These are phyloP conservation scores for Ammodramus savannarum DNA, from an alignment of 2,113 vertebrate species.

Conservation along the genomic window DNA sequence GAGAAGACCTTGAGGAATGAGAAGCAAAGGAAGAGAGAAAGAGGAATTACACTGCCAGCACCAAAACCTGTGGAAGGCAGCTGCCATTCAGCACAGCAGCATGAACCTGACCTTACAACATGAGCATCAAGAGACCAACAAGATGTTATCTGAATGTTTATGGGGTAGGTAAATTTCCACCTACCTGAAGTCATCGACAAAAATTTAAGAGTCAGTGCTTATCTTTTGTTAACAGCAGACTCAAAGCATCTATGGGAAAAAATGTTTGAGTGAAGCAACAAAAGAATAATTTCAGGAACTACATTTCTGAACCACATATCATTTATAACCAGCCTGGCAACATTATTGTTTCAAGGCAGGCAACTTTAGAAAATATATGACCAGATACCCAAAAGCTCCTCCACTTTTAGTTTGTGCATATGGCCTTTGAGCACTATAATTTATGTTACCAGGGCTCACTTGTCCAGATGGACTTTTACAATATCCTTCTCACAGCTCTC, in stretches of 20 bases:
- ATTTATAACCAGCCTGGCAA: conserved; percentile 22
- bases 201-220: background rate
- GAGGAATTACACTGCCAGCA: background rate
- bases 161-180: background rate
- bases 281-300: background rate
- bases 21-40: background rate
- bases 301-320: background rate
- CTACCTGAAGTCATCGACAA: background rate
- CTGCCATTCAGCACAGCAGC: background rate
- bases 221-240: background rate
- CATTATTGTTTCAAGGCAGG: conserved; percentile 21
- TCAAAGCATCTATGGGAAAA: background rate
- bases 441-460: conserved; percentile 32
- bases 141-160: background rate
- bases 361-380: conserved; percentile 27
- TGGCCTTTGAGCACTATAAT: conserved; percentile 7
- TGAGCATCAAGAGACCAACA: background rate
- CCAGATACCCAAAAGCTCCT: conserved; percentile 10
- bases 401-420: conserved; percentile 36
- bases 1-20: background rate
- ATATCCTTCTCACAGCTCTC: conserved; percentile 40
- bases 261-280: background rate
- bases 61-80: background rate
- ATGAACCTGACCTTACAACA: background rate
- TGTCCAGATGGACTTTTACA: conserved; percentile 52